Conservation (phyloP, 2,888 invertebrate genomes). For the Dasysyrphus albostriatus region DNA sequence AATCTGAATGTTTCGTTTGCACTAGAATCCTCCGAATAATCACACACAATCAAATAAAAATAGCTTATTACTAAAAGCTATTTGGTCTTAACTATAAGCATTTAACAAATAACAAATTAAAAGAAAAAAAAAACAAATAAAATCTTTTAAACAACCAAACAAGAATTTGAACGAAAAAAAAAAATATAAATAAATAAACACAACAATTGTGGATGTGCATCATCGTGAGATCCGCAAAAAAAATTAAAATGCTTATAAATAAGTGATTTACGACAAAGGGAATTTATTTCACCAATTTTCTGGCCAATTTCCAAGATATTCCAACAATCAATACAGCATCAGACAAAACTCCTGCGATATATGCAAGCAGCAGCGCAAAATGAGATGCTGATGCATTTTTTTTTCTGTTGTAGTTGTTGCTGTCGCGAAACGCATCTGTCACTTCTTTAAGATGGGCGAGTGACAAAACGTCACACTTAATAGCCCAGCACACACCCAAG, state of each 20-base stretch:
- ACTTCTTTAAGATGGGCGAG: conserved; percentile 79
- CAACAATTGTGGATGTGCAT: conserved; percentile 44
- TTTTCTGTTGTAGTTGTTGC: not conserved
- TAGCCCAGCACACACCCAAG: conserved; percentile 31
- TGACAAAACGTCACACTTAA: conserved; percentile 79
- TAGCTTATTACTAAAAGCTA: conserved; percentile 64
- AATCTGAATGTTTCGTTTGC: conserved; percentile 25
- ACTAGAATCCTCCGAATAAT: conserved; percentile 51
- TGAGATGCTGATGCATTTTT: conserved; percentile 54
- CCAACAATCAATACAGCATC: conserved; percentile 73
- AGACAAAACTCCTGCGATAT: conserved; percentile 62
- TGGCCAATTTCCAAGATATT: conserved; percentile 72
- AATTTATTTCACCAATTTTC: conserved; percentile 71
- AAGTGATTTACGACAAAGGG: conserved; percentile 70
- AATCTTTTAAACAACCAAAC: conserved; percentile 59
- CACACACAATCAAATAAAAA: conserved; percentile 50
- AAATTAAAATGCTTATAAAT: conserved; percentile 62
- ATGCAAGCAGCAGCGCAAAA: conserved; percentile 33
- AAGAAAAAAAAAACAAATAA: conserved; percentile 27
- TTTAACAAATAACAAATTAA: not conserved
- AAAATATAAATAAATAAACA: conserved; percentile 14
- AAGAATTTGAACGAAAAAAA: conserved; percentile 33
- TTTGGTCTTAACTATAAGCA: conserved; percentile 24
- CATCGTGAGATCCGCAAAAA: conserved; percentile 51
- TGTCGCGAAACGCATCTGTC: conserved; percentile 80